These are phyloP conservation scores for Gasterosteus nipponicus DNA, from an alignment of 2,113 vertebrate species.

Conservation along the genomic window DNA sequence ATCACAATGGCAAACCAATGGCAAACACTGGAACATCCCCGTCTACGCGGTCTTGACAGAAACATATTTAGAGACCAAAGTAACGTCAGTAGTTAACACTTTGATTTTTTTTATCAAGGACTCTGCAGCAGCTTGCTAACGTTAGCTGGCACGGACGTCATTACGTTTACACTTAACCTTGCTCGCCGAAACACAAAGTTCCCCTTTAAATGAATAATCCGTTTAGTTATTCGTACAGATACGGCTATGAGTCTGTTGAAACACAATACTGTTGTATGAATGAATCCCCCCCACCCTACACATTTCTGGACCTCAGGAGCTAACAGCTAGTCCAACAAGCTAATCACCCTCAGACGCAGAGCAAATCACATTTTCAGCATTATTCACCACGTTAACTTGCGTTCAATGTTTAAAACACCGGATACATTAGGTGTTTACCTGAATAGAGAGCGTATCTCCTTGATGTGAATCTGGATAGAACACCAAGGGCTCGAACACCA, in stretches of 20 bases:
- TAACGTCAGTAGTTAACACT: neutral
- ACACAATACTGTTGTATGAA: neutral
- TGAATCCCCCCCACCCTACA: neutral
- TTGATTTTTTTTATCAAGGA: neutral
- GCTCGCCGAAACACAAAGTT: neutral
- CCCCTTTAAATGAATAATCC: rapidly evolving
- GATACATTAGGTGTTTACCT: constrained; percentile 56
- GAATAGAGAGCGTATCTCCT: constrained; percentile 67
- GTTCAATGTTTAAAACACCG: rapidly evolving
- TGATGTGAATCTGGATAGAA: constrained; percentile 71
- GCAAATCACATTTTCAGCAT: neutral
- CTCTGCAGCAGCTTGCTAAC: constrained; percentile 16
- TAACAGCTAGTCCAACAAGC: constrained; percentile 45
- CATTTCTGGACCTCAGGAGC: neutral
- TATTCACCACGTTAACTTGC: neutral
- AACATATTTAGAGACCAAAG: neutral
- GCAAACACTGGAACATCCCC: neutral
- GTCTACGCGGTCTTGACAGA: rapidly evolving
- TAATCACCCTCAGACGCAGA: constrained; percentile 29
- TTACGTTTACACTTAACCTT: neutral
- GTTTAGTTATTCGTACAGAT: neutral
- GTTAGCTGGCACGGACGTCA: neutral
- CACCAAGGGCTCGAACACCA: constrained; percentile 76
- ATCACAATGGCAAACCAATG: constrained; percentile 38
- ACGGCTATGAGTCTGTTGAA: neutral